Evolutionary conservation across 2,797 vertebrate genomes (phyloP).

Genomic region (Remorina albescens): DNA sequence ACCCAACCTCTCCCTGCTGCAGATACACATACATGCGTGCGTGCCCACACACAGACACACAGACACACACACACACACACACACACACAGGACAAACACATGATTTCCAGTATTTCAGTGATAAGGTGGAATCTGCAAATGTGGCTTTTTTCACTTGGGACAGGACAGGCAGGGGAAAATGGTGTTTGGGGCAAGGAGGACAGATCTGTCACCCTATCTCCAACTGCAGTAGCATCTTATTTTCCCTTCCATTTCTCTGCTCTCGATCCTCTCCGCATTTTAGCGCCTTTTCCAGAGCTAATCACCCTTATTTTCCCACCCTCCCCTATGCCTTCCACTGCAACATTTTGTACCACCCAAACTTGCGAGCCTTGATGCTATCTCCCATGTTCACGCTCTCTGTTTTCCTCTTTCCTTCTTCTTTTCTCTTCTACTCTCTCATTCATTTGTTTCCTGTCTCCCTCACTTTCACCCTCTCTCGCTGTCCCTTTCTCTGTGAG

Average conservation of each 20-base stretch:
- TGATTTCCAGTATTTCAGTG: slow-evolving; percentile 78
- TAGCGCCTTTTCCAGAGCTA: slow-evolving; percentile 74
- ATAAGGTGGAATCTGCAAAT: slow-evolving; percentile 82
- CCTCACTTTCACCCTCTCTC: slow-evolving; percentile 72
- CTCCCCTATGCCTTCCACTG: slow-evolving; percentile 51
- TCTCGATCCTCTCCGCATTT: slow-evolving; percentile 75
- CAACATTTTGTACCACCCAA: slow-evolving; percentile 71
- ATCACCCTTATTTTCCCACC: slow-evolving; percentile 66
- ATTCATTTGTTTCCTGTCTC: slow-evolving; percentile 72
- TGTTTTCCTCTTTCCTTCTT: slow-evolving; percentile 54
- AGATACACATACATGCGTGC: slow-evolving; percentile 44
- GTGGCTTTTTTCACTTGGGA: slow-evolving; percentile 71
- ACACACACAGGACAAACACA: slow-evolving; percentile 60
- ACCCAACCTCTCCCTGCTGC: slow-evolving; percentile 72
- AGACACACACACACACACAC: slow-evolving; percentile 9
- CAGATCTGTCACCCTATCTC: slow-evolving; percentile 81
- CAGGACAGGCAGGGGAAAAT: slow-evolving; percentile 77
- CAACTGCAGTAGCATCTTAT: slow-evolving; percentile 79
- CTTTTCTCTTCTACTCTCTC: slow-evolving; percentile 60
- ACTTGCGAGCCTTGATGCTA: slow-evolving; percentile 67
- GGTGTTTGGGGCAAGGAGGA: slow-evolving; percentile 77
- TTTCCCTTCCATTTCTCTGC: slow-evolving; percentile 78
- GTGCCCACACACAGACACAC: slow-evolving; percentile 2
- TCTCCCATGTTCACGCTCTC: slow-evolving; percentile 57
- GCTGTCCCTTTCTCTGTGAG: slow-evolving; percentile 66